phyloP scores from a whole-genome alignment of 1,140 invertebrate species.

The Drosophila burlai region DNA sequence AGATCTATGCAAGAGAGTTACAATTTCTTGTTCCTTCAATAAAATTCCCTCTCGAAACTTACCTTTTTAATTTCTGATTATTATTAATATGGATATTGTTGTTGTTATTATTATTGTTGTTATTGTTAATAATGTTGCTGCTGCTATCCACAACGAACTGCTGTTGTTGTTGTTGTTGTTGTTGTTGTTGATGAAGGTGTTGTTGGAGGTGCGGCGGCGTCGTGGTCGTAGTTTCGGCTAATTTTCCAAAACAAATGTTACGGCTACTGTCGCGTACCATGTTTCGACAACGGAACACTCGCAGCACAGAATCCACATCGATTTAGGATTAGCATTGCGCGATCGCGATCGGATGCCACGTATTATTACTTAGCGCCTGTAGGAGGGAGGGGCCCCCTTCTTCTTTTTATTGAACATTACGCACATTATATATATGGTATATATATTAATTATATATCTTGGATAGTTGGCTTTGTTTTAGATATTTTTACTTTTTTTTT shows the following conservation, averaged over 20 bases:
- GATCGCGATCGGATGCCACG: slow-evolving; percentile 49
- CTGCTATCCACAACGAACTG: slow-evolving; percentile 70
- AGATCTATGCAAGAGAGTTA: neutral
- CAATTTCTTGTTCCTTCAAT: neutral
- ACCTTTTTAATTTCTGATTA: slow-evolving; percentile 94
- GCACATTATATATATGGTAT: slow-evolving; percentile 12
- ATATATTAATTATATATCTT: neutral
- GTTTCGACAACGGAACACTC: slow-evolving; percentile 87
- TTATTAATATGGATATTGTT: slow-evolving; percentile 60
- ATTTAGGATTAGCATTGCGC: slow-evolving; percentile 72
- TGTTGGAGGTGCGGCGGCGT: slow-evolving; percentile 74
- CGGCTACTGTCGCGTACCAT: slow-evolving; percentile 99
- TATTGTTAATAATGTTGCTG: slow-evolving; percentile 60
- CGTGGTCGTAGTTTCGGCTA: slow-evolving; percentile 98
- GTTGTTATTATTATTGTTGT: slow-evolving; percentile 60
- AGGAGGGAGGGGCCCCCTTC: slow-evolving; percentile 80
- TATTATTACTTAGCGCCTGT: slow-evolving; percentile 31
- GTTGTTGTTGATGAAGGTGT: slow-evolving; percentile 56
- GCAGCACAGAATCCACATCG: slow-evolving; percentile 59
- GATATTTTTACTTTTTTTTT: slow-evolving; percentile 4
- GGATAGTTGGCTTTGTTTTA: slow-evolving; percentile 11
- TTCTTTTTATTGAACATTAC: slow-evolving; percentile 65
- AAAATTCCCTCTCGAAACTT: slow-evolving; percentile 77
- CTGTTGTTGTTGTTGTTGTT: slow-evolving; percentile 56
- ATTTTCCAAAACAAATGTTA: slow-evolving; percentile 99